Base-by-base conservation (phyloP, 2,888 invertebrate species). In the Parnassius smintheus region DNA sequence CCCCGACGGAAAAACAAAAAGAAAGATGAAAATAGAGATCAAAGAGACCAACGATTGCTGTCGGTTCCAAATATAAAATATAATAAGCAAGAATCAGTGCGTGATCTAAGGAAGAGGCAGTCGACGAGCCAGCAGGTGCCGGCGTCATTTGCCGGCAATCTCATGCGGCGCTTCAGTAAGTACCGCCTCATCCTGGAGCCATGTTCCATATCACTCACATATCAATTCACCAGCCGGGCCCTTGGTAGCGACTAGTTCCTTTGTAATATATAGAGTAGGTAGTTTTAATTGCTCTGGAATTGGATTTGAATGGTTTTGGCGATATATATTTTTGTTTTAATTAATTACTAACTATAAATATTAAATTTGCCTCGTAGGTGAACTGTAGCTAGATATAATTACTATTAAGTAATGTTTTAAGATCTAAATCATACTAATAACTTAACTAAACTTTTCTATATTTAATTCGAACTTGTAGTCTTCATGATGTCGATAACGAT, bases 141-240 rank as follows among this genome's bases (percentile, higher is more conserved):
- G 91, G 80, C 83, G 91, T 81, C 94, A 68, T 94, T 95, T 92
- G 94, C 95, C 75, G 95, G 95, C 82, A 95, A 93, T 92, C 92
- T 96, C 75, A 95, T 95, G 93, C 94, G 96, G 85, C 95, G 96
- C 93, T 96, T 96, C 94, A 96, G 96, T 97, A 96, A 97, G 97
- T 96, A 94, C 70, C 78, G 69, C 68, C 74, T 70, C 78, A 68
- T 68, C 69, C 73, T 70, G 92, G 85, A 85, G 82, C 77, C 86
- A 74, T 66, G 65, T 55, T 59, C 68, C 70, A 65, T 66, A 62
- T 66, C 73, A 68, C 70, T 66, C 70, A 66, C 68, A 58, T 65
- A 62, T 70, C 70, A 71, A 73, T 73, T 71, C 79, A 72, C 75
- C 68, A 77, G 73, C 75, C 67, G 67, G 49, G 49, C 49, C 49